Evolutionary conservation across 2,797 vertebrate species (phyloP).

Genomic region (Pogonophryne albipinna): DNA sequence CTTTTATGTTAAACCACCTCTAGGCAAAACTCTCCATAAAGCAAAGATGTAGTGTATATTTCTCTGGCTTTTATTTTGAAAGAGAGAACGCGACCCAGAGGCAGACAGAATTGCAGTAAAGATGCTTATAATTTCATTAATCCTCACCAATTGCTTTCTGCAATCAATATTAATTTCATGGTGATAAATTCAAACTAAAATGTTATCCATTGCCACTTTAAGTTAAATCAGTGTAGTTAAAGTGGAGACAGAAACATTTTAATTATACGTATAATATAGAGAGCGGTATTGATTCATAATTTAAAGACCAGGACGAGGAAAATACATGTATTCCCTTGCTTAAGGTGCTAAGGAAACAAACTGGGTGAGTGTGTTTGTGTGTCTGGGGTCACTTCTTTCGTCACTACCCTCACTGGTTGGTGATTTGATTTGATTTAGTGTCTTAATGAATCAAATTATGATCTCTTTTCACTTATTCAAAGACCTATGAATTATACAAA

Average conservation of each 20-base stretch:
- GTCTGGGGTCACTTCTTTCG: background rate
- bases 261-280: conserved; percentile 1
- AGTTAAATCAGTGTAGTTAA: background rate
- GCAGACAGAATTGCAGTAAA: too few species aligned
- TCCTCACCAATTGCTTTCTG: too few species aligned
- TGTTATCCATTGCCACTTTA: background rate
- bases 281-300: background rate
- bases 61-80: too few species aligned
- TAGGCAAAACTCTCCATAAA: too few species aligned
- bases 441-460: conserved; percentile 53
- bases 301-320: background rate
- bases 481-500: conserved; percentile 52
- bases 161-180: too few species aligned
- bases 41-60: too few species aligned
- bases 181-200: too few species aligned
- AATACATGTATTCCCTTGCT: conserved; percentile 5
- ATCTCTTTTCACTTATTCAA: conserved; percentile 58
- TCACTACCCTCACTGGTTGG: background rate
- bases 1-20: too few species aligned
- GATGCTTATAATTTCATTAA: too few species aligned
- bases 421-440: conserved; percentile 46
- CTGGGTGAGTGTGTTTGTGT: conserved; percentile 3
- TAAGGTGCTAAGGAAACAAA: background rate
- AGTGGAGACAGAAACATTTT: background rate
- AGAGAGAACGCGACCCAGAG: too few species aligned